Evolutionary conservation across 2,888 invertebrate species (phyloP).

Genomic region (Oasisia sp.): DNA sequence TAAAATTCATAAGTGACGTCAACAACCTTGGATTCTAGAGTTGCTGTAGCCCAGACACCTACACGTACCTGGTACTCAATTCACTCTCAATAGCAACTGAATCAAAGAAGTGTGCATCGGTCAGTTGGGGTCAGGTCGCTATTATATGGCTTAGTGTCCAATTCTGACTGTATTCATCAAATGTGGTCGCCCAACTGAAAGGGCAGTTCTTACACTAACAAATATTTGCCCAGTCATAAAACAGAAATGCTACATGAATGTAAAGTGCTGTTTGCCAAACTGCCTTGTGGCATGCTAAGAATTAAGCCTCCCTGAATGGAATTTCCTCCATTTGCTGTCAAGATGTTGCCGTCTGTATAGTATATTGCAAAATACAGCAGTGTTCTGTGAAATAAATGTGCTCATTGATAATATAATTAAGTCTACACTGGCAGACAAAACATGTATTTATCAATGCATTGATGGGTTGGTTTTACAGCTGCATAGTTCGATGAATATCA

Average conservation of each 20-base stretch:
- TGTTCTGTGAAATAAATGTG: neutral
- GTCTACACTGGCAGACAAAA: neutral
- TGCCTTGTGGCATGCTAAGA: neutral
- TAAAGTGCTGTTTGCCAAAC: neutral
- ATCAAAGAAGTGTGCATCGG: neutral
- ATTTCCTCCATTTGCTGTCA: neutral
- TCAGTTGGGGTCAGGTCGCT: neutral
- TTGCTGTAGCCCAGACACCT: neutral
- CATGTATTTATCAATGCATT: neutral
- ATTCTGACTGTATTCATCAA: neutral
- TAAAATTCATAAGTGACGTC: neutral
- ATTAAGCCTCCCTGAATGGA: neutral
- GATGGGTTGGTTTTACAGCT: neutral
- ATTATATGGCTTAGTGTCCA: neutral
- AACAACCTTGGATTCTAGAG: neutral
- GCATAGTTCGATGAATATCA: neutral
- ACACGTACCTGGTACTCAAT: neutral
- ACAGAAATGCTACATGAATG: slow-evolving; percentile 9
- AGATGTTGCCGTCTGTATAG: neutral
- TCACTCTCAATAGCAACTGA: neutral
- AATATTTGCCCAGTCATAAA: neutral
- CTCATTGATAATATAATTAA: neutral
- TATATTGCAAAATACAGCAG: neutral
- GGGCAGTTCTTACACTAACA: neutral
- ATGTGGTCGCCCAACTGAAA: neutral